These are phyloP conservation scores for Plectropomus leopardus DNA, from an alignment of 2,113 vertebrate species.

Conservation along the genomic window DNA sequence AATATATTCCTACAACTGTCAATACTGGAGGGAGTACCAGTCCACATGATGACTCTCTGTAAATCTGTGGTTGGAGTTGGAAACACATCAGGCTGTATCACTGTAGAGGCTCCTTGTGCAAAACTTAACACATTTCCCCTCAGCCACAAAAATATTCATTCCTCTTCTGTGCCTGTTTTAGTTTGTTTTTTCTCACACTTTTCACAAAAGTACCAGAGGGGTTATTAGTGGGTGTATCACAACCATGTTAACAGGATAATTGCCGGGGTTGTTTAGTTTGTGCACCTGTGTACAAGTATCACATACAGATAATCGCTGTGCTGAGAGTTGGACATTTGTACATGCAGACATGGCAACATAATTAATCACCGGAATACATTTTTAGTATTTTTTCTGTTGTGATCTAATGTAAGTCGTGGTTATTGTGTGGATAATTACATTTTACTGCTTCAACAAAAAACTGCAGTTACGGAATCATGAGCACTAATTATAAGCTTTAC, in stretches of 20 bases:
- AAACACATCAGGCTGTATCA: background rate
- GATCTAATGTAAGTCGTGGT: background rate
- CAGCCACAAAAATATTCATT: background rate
- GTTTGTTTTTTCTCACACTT: background rate
- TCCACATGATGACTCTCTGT: too few species aligned
- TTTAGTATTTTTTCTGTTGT: background rate
- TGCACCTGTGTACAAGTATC: background rate
- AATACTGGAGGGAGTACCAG: background rate
- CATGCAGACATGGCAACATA: background rate
- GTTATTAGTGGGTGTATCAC: background rate
- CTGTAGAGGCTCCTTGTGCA: background rate
- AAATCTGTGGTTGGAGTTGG: background rate
- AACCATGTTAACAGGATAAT: background rate
- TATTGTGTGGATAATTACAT: constrained; percentile 19
- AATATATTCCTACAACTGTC: too few species aligned
- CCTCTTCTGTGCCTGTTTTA: background rate
- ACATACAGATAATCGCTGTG: background rate
- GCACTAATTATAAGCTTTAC: constrained; percentile 16
- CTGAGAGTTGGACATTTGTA: background rate
- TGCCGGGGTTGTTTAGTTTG: background rate
- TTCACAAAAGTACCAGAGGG: background rate
- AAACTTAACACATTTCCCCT: background rate
- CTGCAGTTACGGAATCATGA: background rate
- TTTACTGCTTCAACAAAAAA: constrained; percentile 32
- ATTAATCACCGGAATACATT: background rate